Evolutionary conservation across 2,797 vertebrate species (phyloP).

Genomic region (Gadopsis marmoratus): DNA sequence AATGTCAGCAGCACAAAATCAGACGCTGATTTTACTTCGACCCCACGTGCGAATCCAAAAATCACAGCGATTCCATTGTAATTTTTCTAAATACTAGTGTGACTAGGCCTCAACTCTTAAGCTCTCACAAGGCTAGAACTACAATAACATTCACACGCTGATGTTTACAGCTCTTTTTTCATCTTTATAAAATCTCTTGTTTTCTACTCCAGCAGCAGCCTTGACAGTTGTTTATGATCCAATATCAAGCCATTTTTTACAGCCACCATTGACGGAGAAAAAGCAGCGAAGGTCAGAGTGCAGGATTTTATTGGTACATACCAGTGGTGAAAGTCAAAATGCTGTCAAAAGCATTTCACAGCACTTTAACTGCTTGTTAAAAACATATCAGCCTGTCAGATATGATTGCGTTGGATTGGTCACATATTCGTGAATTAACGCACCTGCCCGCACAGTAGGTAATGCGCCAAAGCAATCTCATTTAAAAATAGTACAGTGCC

Average conservation of each 20-base stretch:
- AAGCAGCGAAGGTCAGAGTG: conserved; percentile 67
- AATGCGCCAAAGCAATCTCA: conserved; percentile 29
- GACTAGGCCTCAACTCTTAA: background rate
- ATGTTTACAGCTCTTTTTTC: conserved; percentile 62
- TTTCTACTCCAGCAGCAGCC: conserved; percentile 60
- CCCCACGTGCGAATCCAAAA: background rate
- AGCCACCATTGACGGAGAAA: conserved; percentile 35
- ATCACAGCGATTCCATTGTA: background rate
- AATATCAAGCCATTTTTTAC: conserved; percentile 76
- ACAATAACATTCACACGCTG: background rate
- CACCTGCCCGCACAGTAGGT: conserved; percentile 13
- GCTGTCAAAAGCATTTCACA: conserved; percentile 71
- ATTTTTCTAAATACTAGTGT: background rate
- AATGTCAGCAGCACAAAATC: background rate
- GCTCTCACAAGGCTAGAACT: conserved; percentile 29
- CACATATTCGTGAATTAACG: conserved; percentile 24
- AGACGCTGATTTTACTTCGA: background rate
- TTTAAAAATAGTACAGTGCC: conserved; percentile 55
- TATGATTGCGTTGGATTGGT: conserved; percentile 27
- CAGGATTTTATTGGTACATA: conserved; percentile 71
- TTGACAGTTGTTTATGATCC: conserved; percentile 77
- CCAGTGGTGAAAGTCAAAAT: conserved; percentile 60
- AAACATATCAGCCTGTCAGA: conserved; percentile 53
- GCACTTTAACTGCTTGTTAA: conserved; percentile 70
- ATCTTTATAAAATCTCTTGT: conserved; percentile 59